Evolutionary conservation across 2,113 vertebrate species (phyloP).

Genomic region (Xyliphius kryptos): DNA sequence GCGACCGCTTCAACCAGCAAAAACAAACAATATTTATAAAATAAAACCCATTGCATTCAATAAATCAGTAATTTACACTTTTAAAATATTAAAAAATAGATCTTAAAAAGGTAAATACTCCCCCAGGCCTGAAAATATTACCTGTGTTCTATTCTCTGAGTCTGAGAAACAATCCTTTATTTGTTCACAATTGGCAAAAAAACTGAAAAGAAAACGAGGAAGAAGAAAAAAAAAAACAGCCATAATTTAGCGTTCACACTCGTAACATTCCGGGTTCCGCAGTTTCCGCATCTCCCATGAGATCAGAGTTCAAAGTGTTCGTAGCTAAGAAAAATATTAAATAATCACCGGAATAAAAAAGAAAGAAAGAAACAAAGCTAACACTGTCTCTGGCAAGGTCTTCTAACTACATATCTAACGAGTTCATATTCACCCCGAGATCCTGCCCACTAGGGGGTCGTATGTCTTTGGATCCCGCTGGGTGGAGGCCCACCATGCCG

Average conservation of each 20-base stretch:
- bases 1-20: too few species aligned
- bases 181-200: conserved; percentile 67
- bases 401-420: conserved; percentile 54
- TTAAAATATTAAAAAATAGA: too few species aligned
- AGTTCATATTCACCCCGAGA: conserved; percentile 82
- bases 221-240: conserved; percentile 37
- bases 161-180: too few species aligned
- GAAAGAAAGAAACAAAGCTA: too few species aligned
- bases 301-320: conserved; percentile 66
- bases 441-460: conserved; percentile 77
- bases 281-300: conserved; percentile 76
- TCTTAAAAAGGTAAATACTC: too few species aligned
- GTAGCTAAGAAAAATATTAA: conserved; percentile 68
- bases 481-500: conserved; percentile 84
- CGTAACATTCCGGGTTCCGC: conserved; percentile 70
- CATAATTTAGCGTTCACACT: conserved; percentile 85
- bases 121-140: too few species aligned
- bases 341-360: conserved; percentile 59
- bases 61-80: conserved; percentile 54
- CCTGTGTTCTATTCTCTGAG: too few species aligned
- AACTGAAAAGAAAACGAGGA: conserved; percentile 65
- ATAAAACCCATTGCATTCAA: conserved; percentile 60
- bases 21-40: conserved; percentile 38
- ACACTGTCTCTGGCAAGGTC: conserved; percentile 60
- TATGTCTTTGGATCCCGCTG: conserved; percentile 77